phyloP scores from a whole-genome alignment of 2,888 invertebrate species.

The Mechanitis mazaeus region DNA sequence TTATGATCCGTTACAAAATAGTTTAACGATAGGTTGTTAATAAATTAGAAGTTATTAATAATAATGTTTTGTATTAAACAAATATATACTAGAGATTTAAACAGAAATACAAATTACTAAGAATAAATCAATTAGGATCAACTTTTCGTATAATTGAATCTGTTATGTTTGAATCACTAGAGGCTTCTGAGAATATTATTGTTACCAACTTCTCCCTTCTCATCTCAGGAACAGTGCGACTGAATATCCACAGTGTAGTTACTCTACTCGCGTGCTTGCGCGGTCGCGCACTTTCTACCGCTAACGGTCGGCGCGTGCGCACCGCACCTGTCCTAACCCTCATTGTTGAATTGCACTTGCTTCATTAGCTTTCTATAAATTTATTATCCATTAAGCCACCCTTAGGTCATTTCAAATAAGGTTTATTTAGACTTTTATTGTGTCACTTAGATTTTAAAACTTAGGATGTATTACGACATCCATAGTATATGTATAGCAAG shows the following conservation, averaged over 20 bases:
- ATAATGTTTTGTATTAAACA: too few species aligned
- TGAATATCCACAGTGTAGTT: slow-evolving; percentile 31
- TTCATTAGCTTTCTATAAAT: slow-evolving; percentile 40
- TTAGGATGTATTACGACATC: too few species aligned
- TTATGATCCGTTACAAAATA: too few species aligned
- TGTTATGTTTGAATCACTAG: neutral
- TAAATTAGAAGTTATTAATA: too few species aligned
- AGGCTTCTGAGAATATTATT: neutral
- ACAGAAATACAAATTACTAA: slow-evolving; percentile 9
- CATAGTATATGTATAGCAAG: too few species aligned
- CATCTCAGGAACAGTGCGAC: neutral
- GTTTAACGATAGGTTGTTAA: too few species aligned
- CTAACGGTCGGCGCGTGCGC: slow-evolving; percentile 76
- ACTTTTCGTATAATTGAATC: neutral
- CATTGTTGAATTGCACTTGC: slow-evolving; percentile 40
- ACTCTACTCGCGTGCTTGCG: slow-evolving; percentile 69
- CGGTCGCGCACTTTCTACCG: slow-evolving; percentile 75
- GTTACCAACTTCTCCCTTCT: neutral
- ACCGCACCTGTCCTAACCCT: slow-evolving; percentile 69
- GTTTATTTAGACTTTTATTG: neutral
- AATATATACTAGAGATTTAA: too few species aligned
- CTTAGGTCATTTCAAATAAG: slow-evolving; percentile 7
- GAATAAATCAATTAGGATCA: neutral
- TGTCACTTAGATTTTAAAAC: neutral
- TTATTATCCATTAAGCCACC: slow-evolving; percentile 25